Evolutionary conservation across 2,888 invertebrate genomes (phyloP), one percentile per base, ranked within the genome.

Genomic region (Hirtodrosophila duncani): DNA sequence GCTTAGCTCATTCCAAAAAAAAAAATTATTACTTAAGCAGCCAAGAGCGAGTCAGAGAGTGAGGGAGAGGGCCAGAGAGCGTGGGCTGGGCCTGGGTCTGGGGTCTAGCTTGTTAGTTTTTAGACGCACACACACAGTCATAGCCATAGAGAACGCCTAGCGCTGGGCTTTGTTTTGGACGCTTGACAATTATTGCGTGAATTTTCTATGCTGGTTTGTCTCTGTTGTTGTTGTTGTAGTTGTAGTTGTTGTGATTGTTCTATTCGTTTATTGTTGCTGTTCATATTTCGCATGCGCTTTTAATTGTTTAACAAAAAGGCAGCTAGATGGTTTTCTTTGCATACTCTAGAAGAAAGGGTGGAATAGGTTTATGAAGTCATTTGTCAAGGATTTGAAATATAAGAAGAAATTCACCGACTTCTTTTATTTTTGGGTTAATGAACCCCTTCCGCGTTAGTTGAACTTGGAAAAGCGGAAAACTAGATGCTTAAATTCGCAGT

Each of bases 121-220:
- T 23, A 23, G 26, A 13, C 38, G 23, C 26, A 31, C 26, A 36
- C 31, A 24, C 34, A 5, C 37, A 13, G 20, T 7, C 11, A 9
- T 21, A 13, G n/a, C 4, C 23, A 42, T 50, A 64, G 43, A 55
- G 45, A 56, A 29, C 18, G 26, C 20, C 23, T 29, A 29, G 30
- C 11, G 7, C 29, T 29, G 11, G 46, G 56, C 61, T 60, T 56
- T 59, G 59, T 41, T 20, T 31, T 33, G 20, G 31, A 14, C 45
- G 9, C 10, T 43, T 63, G 69, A 74, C 78, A 74, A 78, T 74
- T 52, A 67, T 69, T 74, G 58, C 74, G 74, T 78, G 61, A 67
- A 74, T 70, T 64, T 70, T 49, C 60, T 62, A 63, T 56, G 44
- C 30, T 18, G 24, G 9, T n/a, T 33, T 30, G 18, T 39, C 26